Base-by-base conservation (phyloP, 2,888 invertebrate species). In the Scelioninae gen. 1 region DNA sequence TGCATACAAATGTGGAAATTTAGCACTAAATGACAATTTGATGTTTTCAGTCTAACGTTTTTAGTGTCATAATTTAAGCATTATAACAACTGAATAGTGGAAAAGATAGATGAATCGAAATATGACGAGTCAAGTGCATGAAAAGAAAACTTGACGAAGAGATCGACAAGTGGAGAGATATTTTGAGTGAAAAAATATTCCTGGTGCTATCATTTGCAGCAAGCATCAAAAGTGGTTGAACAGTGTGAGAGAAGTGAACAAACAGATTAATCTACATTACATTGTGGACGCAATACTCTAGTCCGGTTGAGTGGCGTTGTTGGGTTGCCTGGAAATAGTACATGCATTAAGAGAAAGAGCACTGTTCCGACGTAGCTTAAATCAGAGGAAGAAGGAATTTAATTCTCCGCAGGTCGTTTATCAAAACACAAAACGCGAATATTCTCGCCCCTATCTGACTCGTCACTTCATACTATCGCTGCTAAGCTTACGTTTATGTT, bases 391-490 rank as follows among this genome's bases (percentile, higher is more conserved):
- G 79, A 68, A 74, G 65, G 79, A 80, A 80, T 79, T 72, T 71
- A 79, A 79, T 80, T 74, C 66, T 56, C 79, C 58, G 62, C 66
- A 34, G 72, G 74, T 80, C 79, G 68, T 80, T 80, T 80, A 80
- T 80, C 79, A 80, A 65, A 66, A 66, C 72, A 72, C 60, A 72
- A 72, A 79, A 79, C 45, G 66, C 66, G 72, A 65, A 66, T 53
- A 45, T 66, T 65, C 72, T 66, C 65, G 32, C 55, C 43, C 62
- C 63, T 38, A 15, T 60, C 49, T 29, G 66, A 72, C 66, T 53
- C 72, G 66, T 79, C 78, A 78, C 55, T 78, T 78, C 58, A 38
- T 58, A 56, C 58, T 53, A 55, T 68, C 49, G 45, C 40, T 8
- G 60, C 32, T 8, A 53, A 55, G 16, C 56, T 51, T 53, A 23